Conservation (phyloP, 2,888 invertebrate genomes). For the Nephrotoma appendiculata region DNA sequence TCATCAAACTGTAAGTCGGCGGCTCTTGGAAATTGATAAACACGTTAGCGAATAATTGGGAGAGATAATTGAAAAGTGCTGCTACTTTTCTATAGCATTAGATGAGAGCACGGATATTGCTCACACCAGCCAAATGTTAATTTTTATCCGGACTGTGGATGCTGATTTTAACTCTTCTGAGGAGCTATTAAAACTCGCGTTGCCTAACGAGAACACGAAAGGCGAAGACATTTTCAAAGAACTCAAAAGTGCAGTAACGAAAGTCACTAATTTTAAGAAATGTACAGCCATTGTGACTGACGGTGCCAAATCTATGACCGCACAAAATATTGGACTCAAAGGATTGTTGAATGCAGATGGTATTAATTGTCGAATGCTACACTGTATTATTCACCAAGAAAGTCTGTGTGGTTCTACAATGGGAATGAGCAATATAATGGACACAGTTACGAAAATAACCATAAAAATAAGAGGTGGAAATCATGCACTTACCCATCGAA, state of each 20-base stretch:
- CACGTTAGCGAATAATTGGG: too few relatives aligned
- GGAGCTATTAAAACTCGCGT: background rate
- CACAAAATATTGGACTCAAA: constrained; percentile 10
- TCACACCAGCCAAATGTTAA: too few relatives aligned
- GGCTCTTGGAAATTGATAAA: too few relatives aligned
- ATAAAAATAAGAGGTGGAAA: too few relatives aligned
- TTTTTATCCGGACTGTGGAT: too few relatives aligned
- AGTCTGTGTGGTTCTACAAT: background rate
- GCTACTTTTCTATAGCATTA: too few relatives aligned
- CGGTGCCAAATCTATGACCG: constrained; percentile 12
- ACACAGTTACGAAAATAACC: too few relatives aligned
- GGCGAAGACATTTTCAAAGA: background rate
- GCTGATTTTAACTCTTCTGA: too few relatives aligned
- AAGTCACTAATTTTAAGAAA: background rate
- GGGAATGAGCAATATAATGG: too few relatives aligned
- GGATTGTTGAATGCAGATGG: constrained; percentile 7
- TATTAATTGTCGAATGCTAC: constrained; percentile 11
- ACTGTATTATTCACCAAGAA: constrained; percentile 13
- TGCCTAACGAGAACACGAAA: background rate
- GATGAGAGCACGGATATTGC: too few relatives aligned
- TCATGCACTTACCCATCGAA: too few relatives aligned
- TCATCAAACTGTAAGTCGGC: constrained; percentile 10
- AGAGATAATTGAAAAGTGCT: too few relatives aligned
- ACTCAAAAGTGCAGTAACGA: background rate
- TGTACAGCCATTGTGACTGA: constrained; percentile 11